Evolutionary conservation across 1,140 invertebrate genomes (phyloP), one percentile per base, ranked within the genome.

Genomic region (Archivesica marissinica): DNA sequence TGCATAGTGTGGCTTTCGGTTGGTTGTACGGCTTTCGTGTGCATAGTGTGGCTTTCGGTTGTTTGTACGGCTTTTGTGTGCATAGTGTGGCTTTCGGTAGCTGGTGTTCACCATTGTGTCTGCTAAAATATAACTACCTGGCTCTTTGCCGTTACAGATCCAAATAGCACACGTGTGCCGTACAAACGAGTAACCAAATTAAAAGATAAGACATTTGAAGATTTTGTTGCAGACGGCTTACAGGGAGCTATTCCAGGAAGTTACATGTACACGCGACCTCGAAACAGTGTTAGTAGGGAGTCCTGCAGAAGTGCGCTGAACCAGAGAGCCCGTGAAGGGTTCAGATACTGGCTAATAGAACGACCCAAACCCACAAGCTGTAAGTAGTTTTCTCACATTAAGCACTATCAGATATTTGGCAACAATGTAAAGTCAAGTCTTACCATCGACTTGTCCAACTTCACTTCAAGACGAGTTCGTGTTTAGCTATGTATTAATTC

Each of bases 311-410:
- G 88, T 75, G 74, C 81, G 15, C 92, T 76, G 85, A 90, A 91
- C 64, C 75, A 89, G 35, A 82, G 92, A 39, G 92, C 92, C 2
- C 88, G 81, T 50, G 90, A 92, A 9, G 90, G 90, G 3, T 93
- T 93, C 88, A 70, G 90, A 44, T 93, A 92, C 79, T 93, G 92
- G 92, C 85, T 90, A 64, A 91, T 92, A 50, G 88, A 93, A 30
- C 86, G 87, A 81, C 92, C 91, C 23, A 89, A 89, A 47, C 92
- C 92, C 30, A 93, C 92, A 15, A 85, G 50, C n/a, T 93, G 92
- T 93, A 87, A 90, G 92, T 90, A 72, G 23, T 68, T 23, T 44
- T 39, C 47, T 54, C 41, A 1, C 44, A 50, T 50, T 20, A 11
- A 11, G 44, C 20, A 50, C 44, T 50, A 20, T 50, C 44, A 50